Conservation (phyloP, 2,797 vertebrate species). For the Semaprochilodus insignis region DNA sequence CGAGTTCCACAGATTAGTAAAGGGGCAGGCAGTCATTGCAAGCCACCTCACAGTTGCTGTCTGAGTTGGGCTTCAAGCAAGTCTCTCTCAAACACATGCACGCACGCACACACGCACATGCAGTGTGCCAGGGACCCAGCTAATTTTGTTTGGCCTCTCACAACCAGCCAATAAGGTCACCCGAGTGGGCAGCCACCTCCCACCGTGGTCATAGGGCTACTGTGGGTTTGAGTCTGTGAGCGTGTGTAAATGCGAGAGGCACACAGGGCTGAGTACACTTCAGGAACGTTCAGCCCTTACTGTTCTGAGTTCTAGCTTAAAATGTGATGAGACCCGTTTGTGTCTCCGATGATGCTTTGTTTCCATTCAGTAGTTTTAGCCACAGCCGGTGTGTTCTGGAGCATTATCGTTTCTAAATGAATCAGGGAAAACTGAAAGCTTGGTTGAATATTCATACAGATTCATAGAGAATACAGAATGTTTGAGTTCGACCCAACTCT, state of each 20-base stretch:
- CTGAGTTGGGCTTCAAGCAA: constrained; percentile 21
- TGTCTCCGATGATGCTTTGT: neutral
- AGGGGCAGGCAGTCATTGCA: constrained; percentile 1
- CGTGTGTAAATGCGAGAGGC: neutral
- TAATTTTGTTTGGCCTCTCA: constrained; percentile 53
- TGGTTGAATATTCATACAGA: no score
- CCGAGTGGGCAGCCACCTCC: constrained; percentile 28
- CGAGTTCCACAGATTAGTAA: neutral
- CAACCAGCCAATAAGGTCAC: constrained; percentile 51
- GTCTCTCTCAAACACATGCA: neutral
- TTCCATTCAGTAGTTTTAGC: neutral
- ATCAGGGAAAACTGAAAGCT: no score
- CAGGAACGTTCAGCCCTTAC: neutral
- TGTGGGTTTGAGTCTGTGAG: constrained; percentile 20
- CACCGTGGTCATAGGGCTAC: neutral
- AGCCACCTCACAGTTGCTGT: constrained; percentile 10
- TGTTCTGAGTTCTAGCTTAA: neutral
- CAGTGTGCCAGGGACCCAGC: constrained; percentile 47
- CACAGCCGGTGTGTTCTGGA: neutral
- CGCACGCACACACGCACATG: neutral
- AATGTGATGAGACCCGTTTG: neutral
- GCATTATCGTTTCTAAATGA: no score
- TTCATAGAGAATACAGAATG: no score
- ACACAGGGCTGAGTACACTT: constrained; percentile 7
- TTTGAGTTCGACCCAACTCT: no score